Evolutionary conservation across 2,888 invertebrate genomes (phyloP).

Genomic region (Cremastobaeus sp.): DNA sequence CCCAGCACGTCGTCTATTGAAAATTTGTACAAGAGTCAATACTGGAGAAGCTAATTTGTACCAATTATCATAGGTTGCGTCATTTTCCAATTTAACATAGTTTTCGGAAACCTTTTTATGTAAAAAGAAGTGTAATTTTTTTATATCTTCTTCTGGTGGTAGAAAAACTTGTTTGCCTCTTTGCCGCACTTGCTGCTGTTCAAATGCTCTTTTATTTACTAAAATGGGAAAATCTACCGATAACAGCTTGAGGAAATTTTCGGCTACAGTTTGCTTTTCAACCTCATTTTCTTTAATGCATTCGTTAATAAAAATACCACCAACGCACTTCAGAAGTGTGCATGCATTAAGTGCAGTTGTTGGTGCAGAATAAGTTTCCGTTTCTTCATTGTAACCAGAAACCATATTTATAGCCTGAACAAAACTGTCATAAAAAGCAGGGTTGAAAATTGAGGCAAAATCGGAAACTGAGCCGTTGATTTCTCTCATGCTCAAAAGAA

Average conservation of each 20-base stretch:
- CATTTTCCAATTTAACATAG: slow-evolving; percentile 9
- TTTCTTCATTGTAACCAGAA: slow-evolving; percentile 10
- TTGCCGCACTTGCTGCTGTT: slow-evolving; percentile 14
- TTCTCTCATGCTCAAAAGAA: neutral
- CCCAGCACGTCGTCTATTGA: slow-evolving; percentile 62
- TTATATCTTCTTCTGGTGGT: slow-evolving; percentile 37
- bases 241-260: slow-evolving; percentile 10
- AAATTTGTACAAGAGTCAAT: slow-evolving; percentile 57
- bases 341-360: slow-evolving; percentile 10
- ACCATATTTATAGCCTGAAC: slow-evolving; percentile 1
- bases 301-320: slow-evolving; percentile 1
- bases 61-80: too few species aligned
- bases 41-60: neutral
- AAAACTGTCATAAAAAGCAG: neutral
- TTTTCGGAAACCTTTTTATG: too few species aligned
- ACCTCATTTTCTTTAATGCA: slow-evolving; percentile 7
- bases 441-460: too few species aligned
- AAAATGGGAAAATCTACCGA: slow-evolving; percentile 13
- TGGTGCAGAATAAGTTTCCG: slow-evolving; percentile 8
- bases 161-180: slow-evolving; percentile 23
- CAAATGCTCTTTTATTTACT: slow-evolving; percentile 36
- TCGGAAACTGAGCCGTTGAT: neutral
- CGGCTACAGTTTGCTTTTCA: slow-evolving; percentile 3
- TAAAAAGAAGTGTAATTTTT: slow-evolving; percentile 18
- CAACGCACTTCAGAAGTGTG: slow-evolving; percentile 12